phyloP scores from a whole-genome alignment of 1,140 invertebrate species.

The Aphaenogaster floridana region DNA sequence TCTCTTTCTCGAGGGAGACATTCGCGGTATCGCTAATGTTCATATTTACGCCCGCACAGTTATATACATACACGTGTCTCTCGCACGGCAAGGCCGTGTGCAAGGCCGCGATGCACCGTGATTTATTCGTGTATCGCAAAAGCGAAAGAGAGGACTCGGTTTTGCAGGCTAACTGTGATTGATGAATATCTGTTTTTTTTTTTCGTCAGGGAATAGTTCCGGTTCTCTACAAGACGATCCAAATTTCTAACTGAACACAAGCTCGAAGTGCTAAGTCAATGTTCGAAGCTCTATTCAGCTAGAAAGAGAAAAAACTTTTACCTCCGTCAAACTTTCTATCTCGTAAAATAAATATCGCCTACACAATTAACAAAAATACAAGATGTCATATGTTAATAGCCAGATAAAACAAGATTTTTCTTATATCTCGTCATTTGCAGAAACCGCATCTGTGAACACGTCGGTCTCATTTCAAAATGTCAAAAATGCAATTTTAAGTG shows the following conservation, averaged over 20 bases:
- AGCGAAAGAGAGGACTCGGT: background rate
- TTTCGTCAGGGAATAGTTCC: background rate
- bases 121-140: constrained; percentile 20
- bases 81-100: constrained; percentile 29
- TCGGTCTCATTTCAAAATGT: background rate
- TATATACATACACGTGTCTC: constrained; percentile 9
- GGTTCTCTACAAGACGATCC: background rate
- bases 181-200: constrained; percentile 5
- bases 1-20: background rate
- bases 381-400: background rate
- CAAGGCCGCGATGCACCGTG: constrained; percentile 13
- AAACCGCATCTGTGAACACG: background rate
- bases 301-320: background rate
- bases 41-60: constrained; percentile 28
- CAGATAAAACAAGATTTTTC: background rate
- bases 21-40: constrained; percentile 31
- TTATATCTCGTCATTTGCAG: background rate
- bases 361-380: background rate
- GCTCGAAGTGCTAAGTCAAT: background rate
- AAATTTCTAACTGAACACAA: background rate
- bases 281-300: background rate
- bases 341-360: background rate
- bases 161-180: background rate
- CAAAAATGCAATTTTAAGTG: constrained; percentile 12
- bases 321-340: background rate